These are phyloP conservation scores for Lymantria dispar DNA, from an alignment of 2,888 invertebrate species.

Conservation along the genomic window DNA sequence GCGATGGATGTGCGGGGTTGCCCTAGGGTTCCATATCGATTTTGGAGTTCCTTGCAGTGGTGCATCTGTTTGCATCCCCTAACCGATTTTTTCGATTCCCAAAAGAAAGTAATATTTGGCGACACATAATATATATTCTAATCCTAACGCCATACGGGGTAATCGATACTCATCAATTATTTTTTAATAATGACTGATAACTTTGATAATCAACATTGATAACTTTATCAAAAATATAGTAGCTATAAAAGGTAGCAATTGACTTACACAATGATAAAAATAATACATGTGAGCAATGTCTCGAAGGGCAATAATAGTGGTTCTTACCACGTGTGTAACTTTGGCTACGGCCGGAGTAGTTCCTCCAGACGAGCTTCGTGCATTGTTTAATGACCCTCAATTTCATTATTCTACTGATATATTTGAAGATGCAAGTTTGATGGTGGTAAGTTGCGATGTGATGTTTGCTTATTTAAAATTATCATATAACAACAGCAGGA, in stretches of 20 bases:
- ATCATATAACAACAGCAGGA: too few species aligned
- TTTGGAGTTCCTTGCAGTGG: too few species aligned
- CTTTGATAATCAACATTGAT: conserved; percentile 16
- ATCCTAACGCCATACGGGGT: too few species aligned
- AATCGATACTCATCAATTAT: not conserved
- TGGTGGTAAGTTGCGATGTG: not conserved
- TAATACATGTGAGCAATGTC: conserved; percentile 23
- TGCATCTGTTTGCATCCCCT: too few species aligned
- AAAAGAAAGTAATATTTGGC: too few species aligned
- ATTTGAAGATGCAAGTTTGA: not conserved
- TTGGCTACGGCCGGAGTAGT: not conserved
- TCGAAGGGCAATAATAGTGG: conserved; percentile 20
- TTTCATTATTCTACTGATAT: not conserved
- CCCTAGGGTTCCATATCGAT: too few species aligned
- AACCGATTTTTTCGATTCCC: too few species aligned
- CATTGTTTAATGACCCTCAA: not conserved
- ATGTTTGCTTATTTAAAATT: not conserved
- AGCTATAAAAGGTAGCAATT: conserved; percentile 40
- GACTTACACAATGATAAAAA: not conserved
- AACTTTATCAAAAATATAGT: conserved; percentile 29
- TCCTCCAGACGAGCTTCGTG: not conserved
- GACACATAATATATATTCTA: too few species aligned
- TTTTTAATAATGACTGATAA: conserved; percentile 5
- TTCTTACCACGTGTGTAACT: conserved; percentile 19
- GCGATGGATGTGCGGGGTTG: too few species aligned